Evolutionary conservation across 35 echinoderm and acorn worm genomes (phyloP), one percentile per base, ranked within the genome.

Genomic region (Strongylocentrotus purpuratus): DNA sequence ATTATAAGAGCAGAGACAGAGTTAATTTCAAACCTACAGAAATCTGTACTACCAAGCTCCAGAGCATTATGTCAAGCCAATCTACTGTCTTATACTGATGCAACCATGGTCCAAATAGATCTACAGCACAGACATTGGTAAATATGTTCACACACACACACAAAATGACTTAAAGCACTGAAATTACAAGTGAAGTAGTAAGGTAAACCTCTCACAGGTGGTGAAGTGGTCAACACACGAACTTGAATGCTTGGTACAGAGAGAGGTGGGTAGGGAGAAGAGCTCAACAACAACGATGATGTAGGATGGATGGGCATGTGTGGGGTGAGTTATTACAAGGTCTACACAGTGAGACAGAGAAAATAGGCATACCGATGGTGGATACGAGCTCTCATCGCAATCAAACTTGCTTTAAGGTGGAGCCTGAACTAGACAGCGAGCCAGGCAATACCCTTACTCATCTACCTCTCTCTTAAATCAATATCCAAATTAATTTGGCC

Each of bases 401-500:
- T 28, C 65, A n/a, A 78, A 78, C 65, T 28, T 78, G 65, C 65
- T 78, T 78, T 22, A 78, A 78, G 65, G 65, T 78, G 65, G 65
- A 78, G 65, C 65, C 65, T 78, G 65, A 78, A 78, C 65, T 78
- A 78, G 22, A 22, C 65, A 78, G 20, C 65, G 65, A n/a, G 65
- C 65, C 65, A 78, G 65, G 65, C 65, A 78, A 78, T 78, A 78
- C 65, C 20, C 65, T 78, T 28, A 78, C 65, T 78, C 65, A 78
- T 78, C 65, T 93, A 47, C 41, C 91, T 93, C 91, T 93, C 45
- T 89, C 91, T 31, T 17, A 58, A 93, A 93, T 93, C 91, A 93
- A 93, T 93, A 93, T 93, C 91, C 91, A 93, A 93, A 93, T 93
- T 93, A 93, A 93, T 93, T 93, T 93, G 46, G 46, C 91, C 91